Evolutionary conservation across 2,113 vertebrate species (phyloP), one percentile per base, ranked within the genome.

Genomic region (Pachycephala philippinensis): DNA sequence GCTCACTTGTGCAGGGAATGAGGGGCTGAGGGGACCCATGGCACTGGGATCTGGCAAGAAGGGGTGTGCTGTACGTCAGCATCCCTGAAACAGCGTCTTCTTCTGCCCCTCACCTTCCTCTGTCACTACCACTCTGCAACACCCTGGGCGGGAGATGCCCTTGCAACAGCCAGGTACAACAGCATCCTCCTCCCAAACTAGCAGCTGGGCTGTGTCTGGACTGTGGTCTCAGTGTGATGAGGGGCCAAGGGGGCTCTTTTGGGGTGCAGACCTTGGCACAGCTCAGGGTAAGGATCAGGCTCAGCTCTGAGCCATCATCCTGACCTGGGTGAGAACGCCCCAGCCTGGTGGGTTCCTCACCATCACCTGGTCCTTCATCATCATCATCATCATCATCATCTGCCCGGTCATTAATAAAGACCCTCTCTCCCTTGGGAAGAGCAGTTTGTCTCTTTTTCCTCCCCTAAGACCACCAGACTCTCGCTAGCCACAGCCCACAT

Each of bases 151-250:
- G 35, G 60, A 75, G 40, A 39, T 40, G 10, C 9, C 27, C 15
- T 45, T 3, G 2, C 57, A 70, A 20, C 42, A 61, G 61, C 61
- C 30, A 10, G 33, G 30, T 71, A 74, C 11, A 35, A 4, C 31
- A 33, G 27, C 21, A 30, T 33, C 61, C 27, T 78, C 7, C 54
- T 87, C 52, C 33, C 14, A 33, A 49, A 27, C 0, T 9, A 17
- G 49, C 45, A 64, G 59, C 63, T 1, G 2, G 53, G 19, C 53
- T 68, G 21, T 50, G 40, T 63, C 81, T 11, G 4, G 44, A 60
- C 28, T 7, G 2, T 10, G 10, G 42, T 54, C 37, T 45, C 1
- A 0, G n/a, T n/a, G 20, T 3, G 3, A 40, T 0, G 0, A 31
- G 61, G 23, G 18, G 26, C 23, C 61, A 64, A 45, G 45, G 16